These are phyloP conservation scores for Phrixothrix hirtus DNA, from an alignment of 2,888 invertebrate species.

Conservation along the genomic window DNA sequence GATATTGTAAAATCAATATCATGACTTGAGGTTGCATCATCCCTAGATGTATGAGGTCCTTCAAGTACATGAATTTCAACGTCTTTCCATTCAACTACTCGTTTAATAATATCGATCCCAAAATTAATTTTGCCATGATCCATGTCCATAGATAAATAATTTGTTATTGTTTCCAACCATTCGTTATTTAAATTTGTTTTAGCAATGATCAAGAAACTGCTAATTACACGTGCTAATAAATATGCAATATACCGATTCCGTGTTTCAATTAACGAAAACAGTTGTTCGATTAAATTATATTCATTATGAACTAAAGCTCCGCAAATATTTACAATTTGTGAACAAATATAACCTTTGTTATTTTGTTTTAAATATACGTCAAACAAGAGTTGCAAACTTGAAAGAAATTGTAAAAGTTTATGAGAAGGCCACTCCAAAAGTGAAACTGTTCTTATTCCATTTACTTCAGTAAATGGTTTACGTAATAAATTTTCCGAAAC, in stretches of 20 bases:
- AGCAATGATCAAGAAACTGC: constrained; percentile 81
- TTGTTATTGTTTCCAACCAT: constrained; percentile 78
- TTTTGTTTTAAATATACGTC: constrained; percentile 86
- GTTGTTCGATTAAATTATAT: constrained; percentile 81
- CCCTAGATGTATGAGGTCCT: constrained; percentile 59
- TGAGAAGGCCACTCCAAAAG: constrained; percentile 68
- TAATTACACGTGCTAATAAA: constrained; percentile 77
- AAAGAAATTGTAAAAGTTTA: constrained; percentile 75
- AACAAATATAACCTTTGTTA: constrained; percentile 79
- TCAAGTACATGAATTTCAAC: constrained; percentile 78
- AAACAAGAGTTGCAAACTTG: constrained; percentile 80
- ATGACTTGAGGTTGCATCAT: constrained; percentile 44
- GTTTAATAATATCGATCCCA: constrained; percentile 81
- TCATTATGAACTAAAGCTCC: constrained; percentile 79
- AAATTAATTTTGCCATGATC: constrained; percentile 78
- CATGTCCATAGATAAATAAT: constrained; percentile 69
- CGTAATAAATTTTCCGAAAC: constrained; percentile 71
- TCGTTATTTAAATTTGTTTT: constrained; percentile 79
- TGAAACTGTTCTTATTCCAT: constrained; percentile 59
- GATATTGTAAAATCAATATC: constrained; percentile 33
- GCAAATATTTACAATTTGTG: constrained; percentile 77
- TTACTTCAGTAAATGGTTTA: constrained; percentile 65
- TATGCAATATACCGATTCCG: constrained; percentile 79
- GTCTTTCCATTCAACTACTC: constrained; percentile 89
- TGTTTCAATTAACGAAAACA: constrained; percentile 77